Base-by-base conservation (phyloP, 2,888 invertebrate genomes). In the Eustalomyia histrio region DNA sequence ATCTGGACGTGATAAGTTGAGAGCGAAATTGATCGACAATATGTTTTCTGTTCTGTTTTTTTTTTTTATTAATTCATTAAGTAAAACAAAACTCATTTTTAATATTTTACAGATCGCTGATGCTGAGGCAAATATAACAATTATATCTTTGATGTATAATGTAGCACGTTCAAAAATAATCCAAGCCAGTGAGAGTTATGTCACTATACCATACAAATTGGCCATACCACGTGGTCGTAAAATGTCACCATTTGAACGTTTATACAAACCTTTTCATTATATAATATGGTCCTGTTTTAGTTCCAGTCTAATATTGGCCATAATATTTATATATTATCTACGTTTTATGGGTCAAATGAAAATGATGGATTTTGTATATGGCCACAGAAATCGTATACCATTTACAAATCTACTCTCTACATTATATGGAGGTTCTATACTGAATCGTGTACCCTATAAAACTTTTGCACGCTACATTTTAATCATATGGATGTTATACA, bases 391-490 rank as follows among this genome's bases (percentile, higher is more conserved):
- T 82, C 82, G 80, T 0, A 52, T 75, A 55, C 89, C 89, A 0
- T 84, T 86, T 55, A 85, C 85, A 9, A 85, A 87, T 21, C 58
- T 89, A 9, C 85, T 87, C 78, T 83, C 71, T 33, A 84, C 83
- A 0, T 58, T 89, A n/a, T 55, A 87, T 43, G 89, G 88, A 10
- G 83, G 84, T 17, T 39, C 80, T 5, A 16, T 86, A 9, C 83
- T 84, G 3, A 24, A 61, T 4, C 71, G 73, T n/a, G 74, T 85
- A 64, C 89, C 89, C 0, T 79, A 83, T 12, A 82, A 87, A 0
- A 90, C 86, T 55, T 89, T 90, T 55, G 88, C 90, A 0, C 87
- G 89, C 0, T 89, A 84, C n/a, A 50, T 90, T 14, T 83, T 90
- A 0, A 55, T 84, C 0, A 0, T 88, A 8, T 90, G 90, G 89